Evolutionary conservation across 1,140 invertebrate genomes (phyloP).

Genomic region (Heliconius hewitsoni): DNA sequence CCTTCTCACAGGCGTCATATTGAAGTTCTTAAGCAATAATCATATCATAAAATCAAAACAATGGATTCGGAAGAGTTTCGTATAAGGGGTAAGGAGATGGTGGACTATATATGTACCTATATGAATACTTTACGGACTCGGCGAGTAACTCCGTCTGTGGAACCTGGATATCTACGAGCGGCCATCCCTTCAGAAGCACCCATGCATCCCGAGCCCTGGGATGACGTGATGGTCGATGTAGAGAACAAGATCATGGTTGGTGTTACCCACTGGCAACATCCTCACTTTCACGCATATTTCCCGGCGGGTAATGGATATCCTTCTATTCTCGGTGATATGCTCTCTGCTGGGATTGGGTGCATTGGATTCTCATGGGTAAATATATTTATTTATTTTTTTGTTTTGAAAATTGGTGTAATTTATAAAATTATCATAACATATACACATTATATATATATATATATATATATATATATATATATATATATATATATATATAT

Average conservation of each 20-base stretch:
- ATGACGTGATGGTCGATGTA: conserved; percentile 96
- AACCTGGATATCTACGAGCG: conserved; percentile 94
- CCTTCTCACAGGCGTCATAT: background rate
- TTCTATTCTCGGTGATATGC: conserved; percentile 98
- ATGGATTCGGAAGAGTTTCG: conserved; percentile 97
- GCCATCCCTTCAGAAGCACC: conserved; percentile 93
- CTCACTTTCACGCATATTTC: conserved; percentile 99
- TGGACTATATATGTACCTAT: conserved; percentile 98
- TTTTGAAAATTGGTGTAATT: background rate
- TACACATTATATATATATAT: no score
- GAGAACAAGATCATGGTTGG: conserved; percentile 99
- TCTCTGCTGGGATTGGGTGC: conserved; percentile 96
- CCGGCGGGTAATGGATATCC: conserved; percentile 98
- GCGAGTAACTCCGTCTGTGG: conserved; percentile 94
- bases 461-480: no score
- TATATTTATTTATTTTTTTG: conserved; percentile 18
- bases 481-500: no score
- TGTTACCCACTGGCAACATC: conserved; percentile 99
- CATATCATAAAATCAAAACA: conserved; percentile 29
- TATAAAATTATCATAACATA: no score
- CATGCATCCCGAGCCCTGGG: conserved; percentile 93
- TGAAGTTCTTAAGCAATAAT: conserved; percentile 18
- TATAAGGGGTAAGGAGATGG: conserved; percentile 95
- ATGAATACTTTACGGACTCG: conserved; percentile 91
- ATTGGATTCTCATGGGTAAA: conserved; percentile 99